Evolutionary conservation across 2,797 vertebrate genomes (phyloP).

Genomic region (Syngnathus rostellatus): DNA sequence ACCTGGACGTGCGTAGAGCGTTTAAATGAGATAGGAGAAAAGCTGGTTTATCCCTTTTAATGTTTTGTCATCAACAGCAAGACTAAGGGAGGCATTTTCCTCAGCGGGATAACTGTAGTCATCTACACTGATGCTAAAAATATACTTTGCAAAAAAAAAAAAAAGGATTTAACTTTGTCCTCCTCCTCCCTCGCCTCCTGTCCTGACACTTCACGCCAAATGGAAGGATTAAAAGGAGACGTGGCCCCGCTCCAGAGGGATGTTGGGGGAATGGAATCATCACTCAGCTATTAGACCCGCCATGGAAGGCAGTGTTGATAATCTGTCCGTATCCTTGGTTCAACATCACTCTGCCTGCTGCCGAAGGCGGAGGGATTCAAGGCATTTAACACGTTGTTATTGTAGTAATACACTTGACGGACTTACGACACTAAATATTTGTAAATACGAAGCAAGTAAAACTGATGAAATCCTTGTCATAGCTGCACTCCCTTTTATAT

Average conservation of each 20-base stretch:
- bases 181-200: neutral
- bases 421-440: conserved; percentile 34
- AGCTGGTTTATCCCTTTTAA: conserved; percentile 36
- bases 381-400: conserved; percentile 72
- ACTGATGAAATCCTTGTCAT: neutral
- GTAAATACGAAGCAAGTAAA: conserved; percentile 14
- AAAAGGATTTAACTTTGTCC: neutral
- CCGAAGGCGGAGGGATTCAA: conserved; percentile 80
- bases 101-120: neutral
- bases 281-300: conserved; percentile 95
- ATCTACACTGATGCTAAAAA: neutral
- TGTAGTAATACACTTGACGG: conserved; percentile 73
- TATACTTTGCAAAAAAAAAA: neutral
- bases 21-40: conserved; percentile 33
- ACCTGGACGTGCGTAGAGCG: conserved; percentile 21
- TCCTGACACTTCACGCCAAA: conserved; percentile 37
- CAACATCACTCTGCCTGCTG: conserved; percentile 86
- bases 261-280: conserved; percentile 64
- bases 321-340: conserved; percentile 92
- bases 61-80: conserved; percentile 20
- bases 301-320: conserved; percentile 92
- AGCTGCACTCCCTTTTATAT: neutral
- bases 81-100: conserved; percentile 3
- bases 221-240: conserved; percentile 50
- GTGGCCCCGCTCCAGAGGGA: conserved; percentile 52